phyloP scores from a whole-genome alignment of 2,888 invertebrate species.

The Tipula confusa region DNA sequence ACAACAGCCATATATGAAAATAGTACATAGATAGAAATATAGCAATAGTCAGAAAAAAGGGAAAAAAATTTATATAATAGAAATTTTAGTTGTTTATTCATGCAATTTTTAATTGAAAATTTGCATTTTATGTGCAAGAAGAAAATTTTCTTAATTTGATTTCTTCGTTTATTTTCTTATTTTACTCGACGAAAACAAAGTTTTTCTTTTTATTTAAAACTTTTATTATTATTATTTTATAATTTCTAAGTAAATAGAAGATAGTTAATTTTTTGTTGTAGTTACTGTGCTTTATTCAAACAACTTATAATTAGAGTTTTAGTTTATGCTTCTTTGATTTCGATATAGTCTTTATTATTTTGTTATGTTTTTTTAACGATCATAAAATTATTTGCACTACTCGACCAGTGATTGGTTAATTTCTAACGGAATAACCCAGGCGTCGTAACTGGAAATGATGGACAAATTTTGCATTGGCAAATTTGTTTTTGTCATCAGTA shows the following conservation, averaged over 20 bases:
- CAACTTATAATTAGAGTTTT: background rate
- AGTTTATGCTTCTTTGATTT: background rate
- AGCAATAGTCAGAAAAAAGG: background rate
- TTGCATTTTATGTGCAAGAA: slow-evolving; percentile 20
- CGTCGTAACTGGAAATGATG: too few species aligned
- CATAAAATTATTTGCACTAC: too few species aligned
- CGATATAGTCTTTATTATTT: background rate
- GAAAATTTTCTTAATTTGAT: slow-evolving; percentile 12
- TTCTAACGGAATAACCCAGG: too few species aligned
- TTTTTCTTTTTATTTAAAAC: slow-evolving; percentile 3
- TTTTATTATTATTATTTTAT: background rate
- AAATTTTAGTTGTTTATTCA: slow-evolving; percentile 25
- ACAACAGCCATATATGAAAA: background rate
- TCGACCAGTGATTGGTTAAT: too few species aligned
- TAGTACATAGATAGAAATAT: background rate
- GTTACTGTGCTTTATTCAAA: background rate
- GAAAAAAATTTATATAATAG: background rate
- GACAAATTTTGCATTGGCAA: too few species aligned
- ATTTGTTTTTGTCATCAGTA: too few species aligned
- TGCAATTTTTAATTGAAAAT: slow-evolving; percentile 25
- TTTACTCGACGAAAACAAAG: background rate
- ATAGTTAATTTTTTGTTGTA: background rate
- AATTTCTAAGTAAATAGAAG: slow-evolving; percentile 9
- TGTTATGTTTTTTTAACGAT: too few species aligned
- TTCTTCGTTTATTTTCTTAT: background rate